A percentile compares a stretch with the other conserved stretches of the same genome.
phyloP scores from a whole-genome alignment of 2,113 vertebrate species.

The Brienomyrus brachyistius region DNA sequence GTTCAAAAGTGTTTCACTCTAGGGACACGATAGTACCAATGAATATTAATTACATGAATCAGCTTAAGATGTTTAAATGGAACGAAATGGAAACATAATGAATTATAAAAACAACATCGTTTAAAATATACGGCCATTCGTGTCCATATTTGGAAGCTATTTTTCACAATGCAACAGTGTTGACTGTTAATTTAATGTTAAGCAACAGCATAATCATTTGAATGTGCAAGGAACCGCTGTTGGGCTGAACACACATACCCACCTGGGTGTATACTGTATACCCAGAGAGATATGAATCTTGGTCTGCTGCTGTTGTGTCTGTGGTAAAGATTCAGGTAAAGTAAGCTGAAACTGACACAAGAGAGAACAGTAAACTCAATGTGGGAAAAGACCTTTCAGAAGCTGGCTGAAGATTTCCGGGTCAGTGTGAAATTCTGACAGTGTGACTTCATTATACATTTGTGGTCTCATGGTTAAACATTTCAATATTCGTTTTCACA shows the following conservation, averaged over 20 bases:
- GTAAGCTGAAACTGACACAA: background rate
- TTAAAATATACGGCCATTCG: background rate
- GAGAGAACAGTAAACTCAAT: background rate
- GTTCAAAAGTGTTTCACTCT: background rate
- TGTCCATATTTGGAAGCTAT: background rate
- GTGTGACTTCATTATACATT: background rate
- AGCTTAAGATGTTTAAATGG: background rate
- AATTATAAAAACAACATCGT: background rate
- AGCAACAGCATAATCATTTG: background rate
- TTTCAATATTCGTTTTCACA: constrained; percentile 3
- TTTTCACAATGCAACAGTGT: background rate
- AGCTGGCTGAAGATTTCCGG: background rate
- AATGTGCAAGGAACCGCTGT: background rate
- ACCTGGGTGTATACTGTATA: background rate
- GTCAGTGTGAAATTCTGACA: background rate
- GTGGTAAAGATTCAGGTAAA: background rate
- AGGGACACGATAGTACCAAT: background rate
- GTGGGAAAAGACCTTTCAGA: background rate
- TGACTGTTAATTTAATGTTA: background rate
- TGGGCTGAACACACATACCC: background rate
- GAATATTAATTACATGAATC: background rate
- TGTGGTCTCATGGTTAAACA: background rate
- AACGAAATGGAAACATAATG: background rate
- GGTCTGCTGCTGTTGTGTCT: background rate
- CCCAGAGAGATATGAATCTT: background rate